A percentile compares a stretch with the other conserved stretches of the same genome.
Evolutionary conservation across 2,888 invertebrate genomes (phyloP).

Genomic region (Alentia gelatinosa): DNA sequence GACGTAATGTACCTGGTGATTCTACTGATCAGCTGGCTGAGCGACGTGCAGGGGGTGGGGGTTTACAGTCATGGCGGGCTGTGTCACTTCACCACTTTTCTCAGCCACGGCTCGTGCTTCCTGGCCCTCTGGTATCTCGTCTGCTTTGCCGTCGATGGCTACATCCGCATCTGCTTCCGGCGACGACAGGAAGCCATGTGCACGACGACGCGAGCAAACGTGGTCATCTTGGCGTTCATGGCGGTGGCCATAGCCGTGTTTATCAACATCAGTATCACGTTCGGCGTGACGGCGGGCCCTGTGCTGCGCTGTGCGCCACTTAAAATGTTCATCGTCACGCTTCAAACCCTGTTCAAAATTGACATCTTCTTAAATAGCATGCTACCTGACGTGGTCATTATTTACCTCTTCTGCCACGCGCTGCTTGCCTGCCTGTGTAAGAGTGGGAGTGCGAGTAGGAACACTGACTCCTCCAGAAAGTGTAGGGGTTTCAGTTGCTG

Average conservation of each 20-base stretch:
- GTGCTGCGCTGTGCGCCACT: conserved; percentile 29
- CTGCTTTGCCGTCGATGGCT: conserved; percentile 67
- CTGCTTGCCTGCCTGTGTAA: conserved; percentile 55
- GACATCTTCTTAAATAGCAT: conserved; percentile 35
- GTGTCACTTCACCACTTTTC: conserved; percentile 48
- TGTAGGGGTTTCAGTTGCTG: background rate
- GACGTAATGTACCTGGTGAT: background rate
- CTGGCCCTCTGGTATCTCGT: conserved; percentile 68
- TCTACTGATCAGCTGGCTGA: conserved; percentile 1
- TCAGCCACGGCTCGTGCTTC: conserved; percentile 63
- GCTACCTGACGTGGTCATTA: conserved; percentile 52
- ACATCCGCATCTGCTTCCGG: conserved; percentile 66
- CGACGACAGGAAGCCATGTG: conserved; percentile 62
- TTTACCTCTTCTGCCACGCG: conserved; percentile 65
- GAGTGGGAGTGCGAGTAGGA: background rate
- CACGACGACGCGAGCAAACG: conserved; percentile 61
- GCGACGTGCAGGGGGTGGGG: background rate
- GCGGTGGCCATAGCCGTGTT: conserved; percentile 48
- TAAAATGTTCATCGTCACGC: conserved; percentile 65
- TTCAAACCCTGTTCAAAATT: conserved; percentile 5
- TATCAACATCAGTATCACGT: conserved; percentile 42
- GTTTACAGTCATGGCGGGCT: conserved; percentile 23
- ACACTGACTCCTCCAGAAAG: background rate
- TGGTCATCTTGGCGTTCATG: conserved; percentile 57
- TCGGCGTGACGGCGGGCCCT: conserved; percentile 23